Base-by-base conservation (phyloP, 2,888 invertebrate species). In the Synanthedon vespiformis region DNA sequence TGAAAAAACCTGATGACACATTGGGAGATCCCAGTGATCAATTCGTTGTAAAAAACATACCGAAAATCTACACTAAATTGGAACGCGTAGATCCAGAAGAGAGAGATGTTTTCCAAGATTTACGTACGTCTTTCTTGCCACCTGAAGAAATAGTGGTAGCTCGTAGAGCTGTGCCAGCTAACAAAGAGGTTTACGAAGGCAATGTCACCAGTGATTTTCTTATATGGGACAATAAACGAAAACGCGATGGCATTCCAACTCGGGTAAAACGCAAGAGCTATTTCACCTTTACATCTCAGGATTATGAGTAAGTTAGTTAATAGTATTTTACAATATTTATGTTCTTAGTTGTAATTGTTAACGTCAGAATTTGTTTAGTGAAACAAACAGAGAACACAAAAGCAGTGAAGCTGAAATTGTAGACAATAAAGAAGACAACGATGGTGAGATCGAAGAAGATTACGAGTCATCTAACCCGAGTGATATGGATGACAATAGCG, bases 121-220 rank as follows among this genome's bases (percentile, higher is more conserved):
- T 90, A 52, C 87, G 89, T 50, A 92, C 92, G 0, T 91, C 91
- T 13, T 92, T 90, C 61, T 70, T 91, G 48, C 91, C 92, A 0
- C 74, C 79, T 0, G 89, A 89, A 52, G 86, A 87, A 49, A 74
- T 88, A 48, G 72, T 84, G 48, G 70, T 90, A 40, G 86, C 88
- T 40, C 68, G 67, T 13, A 65, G 58, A 13, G 53, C 70, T 52
- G 58, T 59, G 0, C 61, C 64, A 40, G 53, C 58, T 5, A 69
- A 67, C 52, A 61, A 61, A 40, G 74, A 73, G 22, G 51, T 64
- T 16, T 68, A 68, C 49, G 69, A 75, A 54, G 75, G 64, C 13
- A 77, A 79, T 64, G 66, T 70, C 53, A 71, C 74, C 0, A 79
- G 77, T 69, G 80, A 78, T 58, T 65, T 66, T 53, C 58, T 79